phyloP scores from a whole-genome alignment of 2,113 vertebrate species.

The Tichodroma muraria region DNA sequence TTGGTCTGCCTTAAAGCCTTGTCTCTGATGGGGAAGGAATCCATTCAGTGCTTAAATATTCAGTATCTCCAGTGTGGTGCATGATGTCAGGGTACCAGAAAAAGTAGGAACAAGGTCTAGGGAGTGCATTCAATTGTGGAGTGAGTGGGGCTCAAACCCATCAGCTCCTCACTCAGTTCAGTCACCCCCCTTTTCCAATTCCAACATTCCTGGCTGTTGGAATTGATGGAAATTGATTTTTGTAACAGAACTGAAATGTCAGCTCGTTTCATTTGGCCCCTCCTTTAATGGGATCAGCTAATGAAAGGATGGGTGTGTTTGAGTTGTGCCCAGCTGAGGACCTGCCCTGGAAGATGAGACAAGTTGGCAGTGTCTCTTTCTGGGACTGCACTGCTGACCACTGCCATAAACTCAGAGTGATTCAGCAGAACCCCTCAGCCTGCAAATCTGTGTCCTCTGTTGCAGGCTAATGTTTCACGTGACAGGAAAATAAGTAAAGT shows the following conservation, averaged over 20 bases:
- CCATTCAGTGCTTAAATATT: background rate
- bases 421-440: constrained; percentile 16
- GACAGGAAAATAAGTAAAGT: background rate
- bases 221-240: background rate
- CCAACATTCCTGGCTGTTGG: background rate
- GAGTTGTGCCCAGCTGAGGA: background rate
- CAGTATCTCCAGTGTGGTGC: background rate
- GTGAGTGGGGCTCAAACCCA: background rate
- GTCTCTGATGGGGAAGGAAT: background rate
- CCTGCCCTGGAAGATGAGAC: background rate
- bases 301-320: background rate
- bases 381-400: background rate
- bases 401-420: background rate
- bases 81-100: background rate
- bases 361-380: background rate
- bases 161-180: background rate
- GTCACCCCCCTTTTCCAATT: background rate
- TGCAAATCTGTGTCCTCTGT: background rate
- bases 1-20: background rate
- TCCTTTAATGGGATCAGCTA: background rate
- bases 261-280: background rate
- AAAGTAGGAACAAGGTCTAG: background rate
- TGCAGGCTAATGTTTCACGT: background rate
- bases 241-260: background rate
- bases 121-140: background rate